Evolutionary conservation across 2,797 vertebrate genomes (phyloP).

Genomic region (Sebastes aleutianus): DNA sequence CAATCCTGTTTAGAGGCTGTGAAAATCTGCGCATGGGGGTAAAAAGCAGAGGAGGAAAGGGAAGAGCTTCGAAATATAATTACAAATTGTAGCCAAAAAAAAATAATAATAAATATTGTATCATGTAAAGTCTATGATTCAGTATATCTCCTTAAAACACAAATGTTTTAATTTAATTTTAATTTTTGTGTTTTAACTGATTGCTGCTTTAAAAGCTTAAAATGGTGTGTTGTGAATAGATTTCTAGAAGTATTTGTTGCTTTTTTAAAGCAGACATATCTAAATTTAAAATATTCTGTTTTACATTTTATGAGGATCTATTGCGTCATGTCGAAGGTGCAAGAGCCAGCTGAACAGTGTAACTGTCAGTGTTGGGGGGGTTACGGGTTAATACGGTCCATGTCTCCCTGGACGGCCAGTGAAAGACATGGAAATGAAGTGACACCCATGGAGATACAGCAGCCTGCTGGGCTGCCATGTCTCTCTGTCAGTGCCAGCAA

Average conservation of each 20-base stretch:
- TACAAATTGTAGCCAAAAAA: not conserved
- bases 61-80: not conserved
- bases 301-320: not conserved
- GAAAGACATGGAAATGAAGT: slow-evolving; percentile 79
- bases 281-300: not conserved
- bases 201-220: not conserved
- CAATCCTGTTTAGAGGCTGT: slow-evolving; percentile 79
- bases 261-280: not conserved
- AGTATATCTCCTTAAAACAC: not conserved
- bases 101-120: not conserved
- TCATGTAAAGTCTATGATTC: not conserved
- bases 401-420: slow-evolving; percentile 66
- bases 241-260: not conserved
- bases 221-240: not conserved
- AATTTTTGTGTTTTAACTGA: not conserved
- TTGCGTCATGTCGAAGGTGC: slow-evolving; percentile 12
- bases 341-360: slow-evolving; percentile 42
- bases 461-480: slow-evolving; percentile 72
- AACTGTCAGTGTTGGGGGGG: slow-evolving; percentile 55
- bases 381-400: slow-evolving; percentile 69
- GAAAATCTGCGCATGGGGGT: slow-evolving; percentile 61
- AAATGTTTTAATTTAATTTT: not conserved
- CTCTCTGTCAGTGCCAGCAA: slow-evolving; percentile 71
- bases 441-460: slow-evolving; percentile 77
- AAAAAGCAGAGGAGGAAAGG: not conserved